phyloP scores from a whole-genome alignment of 1,140 invertebrate genomes.

The Thrips palmi region DNA sequence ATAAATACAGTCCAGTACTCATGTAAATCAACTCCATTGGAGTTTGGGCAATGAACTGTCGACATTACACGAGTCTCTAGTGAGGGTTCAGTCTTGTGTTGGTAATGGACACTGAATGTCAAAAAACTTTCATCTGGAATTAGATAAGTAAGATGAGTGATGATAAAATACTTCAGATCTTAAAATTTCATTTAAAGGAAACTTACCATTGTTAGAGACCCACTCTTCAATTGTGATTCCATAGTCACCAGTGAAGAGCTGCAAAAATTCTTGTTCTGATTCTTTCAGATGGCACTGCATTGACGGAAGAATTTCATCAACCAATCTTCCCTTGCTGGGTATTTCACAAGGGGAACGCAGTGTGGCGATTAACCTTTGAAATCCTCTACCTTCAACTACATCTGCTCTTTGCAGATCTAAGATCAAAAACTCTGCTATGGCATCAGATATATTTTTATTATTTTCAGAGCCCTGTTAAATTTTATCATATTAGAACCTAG shows the following conservation, averaged over 20 bases:
- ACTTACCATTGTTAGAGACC: constrained; percentile 25
- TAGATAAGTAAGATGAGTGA: too few relatives aligned
- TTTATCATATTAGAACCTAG: too few relatives aligned
- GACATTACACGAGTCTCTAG: too few relatives aligned
- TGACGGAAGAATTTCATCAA: constrained; percentile 30
- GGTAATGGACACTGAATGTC: not conserved
- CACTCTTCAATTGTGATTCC: constrained; percentile 30
- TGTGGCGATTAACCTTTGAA: constrained; percentile 28
- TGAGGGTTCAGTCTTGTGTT: not conserved
- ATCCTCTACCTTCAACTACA: constrained; percentile 29
- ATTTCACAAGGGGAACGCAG: constrained; percentile 31
- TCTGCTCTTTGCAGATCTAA: constrained; percentile 29
- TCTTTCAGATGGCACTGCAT: constrained; percentile 27
- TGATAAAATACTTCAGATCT: too few relatives aligned
- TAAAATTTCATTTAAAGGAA: too few relatives aligned
- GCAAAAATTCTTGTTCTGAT: constrained; percentile 20
- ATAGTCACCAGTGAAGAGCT: constrained; percentile 20
- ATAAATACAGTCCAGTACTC: constrained; percentile 24
- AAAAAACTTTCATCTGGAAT: too few relatives aligned
- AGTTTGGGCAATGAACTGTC: too few relatives aligned
- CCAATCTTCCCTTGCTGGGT: constrained; percentile 28
- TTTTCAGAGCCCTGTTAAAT: too few relatives aligned
- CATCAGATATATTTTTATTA: constrained; percentile 24
- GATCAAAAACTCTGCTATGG: constrained; percentile 28
- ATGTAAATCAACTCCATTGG: too few relatives aligned